Evolutionary conservation across 2,888 invertebrate species (phyloP).

Genomic region (Pinctada fucata): DNA sequence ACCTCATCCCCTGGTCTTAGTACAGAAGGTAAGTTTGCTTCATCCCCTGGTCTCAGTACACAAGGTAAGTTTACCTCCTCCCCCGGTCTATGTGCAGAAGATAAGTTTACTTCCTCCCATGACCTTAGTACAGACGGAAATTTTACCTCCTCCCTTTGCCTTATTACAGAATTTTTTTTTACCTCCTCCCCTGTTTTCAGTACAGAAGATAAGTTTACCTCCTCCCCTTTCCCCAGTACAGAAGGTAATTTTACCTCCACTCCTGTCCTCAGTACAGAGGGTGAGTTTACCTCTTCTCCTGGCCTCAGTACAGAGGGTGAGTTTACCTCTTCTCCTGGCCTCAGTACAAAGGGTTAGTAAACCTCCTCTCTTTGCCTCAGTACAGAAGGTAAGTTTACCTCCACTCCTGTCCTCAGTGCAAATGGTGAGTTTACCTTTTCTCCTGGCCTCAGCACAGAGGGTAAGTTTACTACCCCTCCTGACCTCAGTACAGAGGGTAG

Average conservation of each 20-base stretch:
- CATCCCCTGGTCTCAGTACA: neutral
- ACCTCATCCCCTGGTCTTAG: conserved; percentile 88
- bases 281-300: conserved; percentile 93
- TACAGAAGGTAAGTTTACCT: conserved; percentile 86
- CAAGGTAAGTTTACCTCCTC: neutral
- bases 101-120: neutral
- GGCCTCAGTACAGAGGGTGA: conserved; percentile 96
- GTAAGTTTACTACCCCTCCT: conserved; percentile 79
- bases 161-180: too few species aligned
- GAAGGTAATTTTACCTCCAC: conserved; percentile 85
- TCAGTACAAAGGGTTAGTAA: neutral
- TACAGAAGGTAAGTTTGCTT: conserved; percentile 87
- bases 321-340: neutral
- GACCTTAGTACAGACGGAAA: neutral
- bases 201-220: neutral
- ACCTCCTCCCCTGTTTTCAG: neutral
- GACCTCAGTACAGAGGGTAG: neutral
- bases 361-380: conserved; percentile 88
- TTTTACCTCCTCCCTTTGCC: too few species aligned
- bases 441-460: conserved; percentile 96
- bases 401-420: neutral
- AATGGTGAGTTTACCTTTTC: conserved; percentile 89
- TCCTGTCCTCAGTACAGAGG: neutral
- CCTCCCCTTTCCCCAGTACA: conserved; percentile 91
- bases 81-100: neutral